Evolutionary conservation across 2,888 invertebrate species (phyloP), one percentile per base, ranked within the genome.

Genomic region (Lamellibrachia satsuma): DNA sequence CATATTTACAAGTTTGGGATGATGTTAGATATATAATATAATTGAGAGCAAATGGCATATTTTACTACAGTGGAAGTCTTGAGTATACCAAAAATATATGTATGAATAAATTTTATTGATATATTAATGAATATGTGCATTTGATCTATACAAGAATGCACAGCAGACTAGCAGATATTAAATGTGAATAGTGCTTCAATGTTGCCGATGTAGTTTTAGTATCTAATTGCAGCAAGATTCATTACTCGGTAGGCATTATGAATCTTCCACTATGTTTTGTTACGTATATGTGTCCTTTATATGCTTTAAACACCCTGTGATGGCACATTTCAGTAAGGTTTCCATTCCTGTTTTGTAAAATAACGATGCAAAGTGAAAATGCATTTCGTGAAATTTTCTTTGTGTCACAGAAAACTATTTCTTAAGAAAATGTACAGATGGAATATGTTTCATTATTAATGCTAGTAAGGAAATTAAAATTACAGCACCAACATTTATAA

Each of bases 1-100:
- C 75, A 75, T 75, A 75, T 75, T 75, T 75, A 75, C 75, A 75
- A 75, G 15, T 75, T 75, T 75, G 75, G 75, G 75, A 75, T 15
- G 75, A 75, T 75, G 75, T 75, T 75, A 15, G n/a, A 75, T 75
- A 75, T 75, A 75, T 22, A 75, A 11, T 4, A 75, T 75, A 75
- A 75, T 75, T 22, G 75, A 75, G 75, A 75, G 75, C 75, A 75
- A 75, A 75, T 75, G 75, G 75, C 75, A 75, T 75, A 75, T 75
- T 75, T 75, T 75, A 75, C 75, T 75, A 75, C 22, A 75, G 39
- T 39, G 75, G 75, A 22, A 15, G n/a, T 6, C n/a, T n/a, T 22
- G 75, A 75, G 22, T 75, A 75, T 75, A 75, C 75, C 75, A 75
- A 75, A 75, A 75, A 75, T 75, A n/a, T 75, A 75, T 75, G 9